Percentiles rank a stretch among this genome's conserved stretches.
phyloP scores from a whole-genome alignment of 2,113 vertebrate species.

The Salvator merianae region DNA sequence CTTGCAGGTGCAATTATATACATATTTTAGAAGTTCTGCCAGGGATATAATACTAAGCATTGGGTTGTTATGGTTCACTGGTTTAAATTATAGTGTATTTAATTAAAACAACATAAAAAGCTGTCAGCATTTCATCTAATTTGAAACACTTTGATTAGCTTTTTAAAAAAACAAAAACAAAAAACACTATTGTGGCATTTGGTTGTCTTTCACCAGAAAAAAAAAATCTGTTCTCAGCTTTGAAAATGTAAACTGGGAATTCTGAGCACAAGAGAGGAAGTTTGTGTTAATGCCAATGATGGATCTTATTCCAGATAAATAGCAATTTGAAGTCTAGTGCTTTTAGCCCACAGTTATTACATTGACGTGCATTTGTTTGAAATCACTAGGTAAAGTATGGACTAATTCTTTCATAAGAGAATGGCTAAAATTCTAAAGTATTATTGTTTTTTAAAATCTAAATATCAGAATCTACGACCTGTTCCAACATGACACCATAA shows the following conservation, averaged over 20 bases:
- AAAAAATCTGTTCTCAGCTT: background rate
- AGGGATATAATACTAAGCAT: conserved; percentile 71
- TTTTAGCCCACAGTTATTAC: conserved; percentile 13
- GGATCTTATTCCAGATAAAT: conserved; percentile 6
- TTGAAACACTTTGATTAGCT: conserved; percentile 59
- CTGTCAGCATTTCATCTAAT: conserved; percentile 60
- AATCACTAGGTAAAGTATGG: background rate
- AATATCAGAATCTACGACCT: conserved; percentile 35
- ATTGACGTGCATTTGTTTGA: background rate
- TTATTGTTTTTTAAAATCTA: conserved; percentile 48
- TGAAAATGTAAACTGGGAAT: background rate
- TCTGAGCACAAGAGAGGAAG: background rate
- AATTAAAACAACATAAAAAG: conserved; percentile 74
- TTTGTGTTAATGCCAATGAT: conserved; percentile 1
- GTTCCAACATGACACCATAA: too few relatives aligned
- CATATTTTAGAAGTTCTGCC: conserved; percentile 72
- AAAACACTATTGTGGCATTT: conserved; percentile 42
- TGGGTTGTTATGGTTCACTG: conserved; percentile 67
- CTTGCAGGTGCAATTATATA: conserved; percentile 66
- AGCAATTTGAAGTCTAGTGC: background rate
- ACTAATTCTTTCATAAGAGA: too few relatives aligned
- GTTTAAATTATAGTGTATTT: conserved; percentile 71
- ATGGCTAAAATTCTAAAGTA: conserved; percentile 30
- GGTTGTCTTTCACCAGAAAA: conserved; percentile 7
- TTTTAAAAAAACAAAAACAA: conserved; percentile 35